Evolutionary conservation across 2,797 vertebrate species (phyloP), one percentile per base, ranked within the genome.

Genomic region (Neosilurus mollespiculum): DNA sequence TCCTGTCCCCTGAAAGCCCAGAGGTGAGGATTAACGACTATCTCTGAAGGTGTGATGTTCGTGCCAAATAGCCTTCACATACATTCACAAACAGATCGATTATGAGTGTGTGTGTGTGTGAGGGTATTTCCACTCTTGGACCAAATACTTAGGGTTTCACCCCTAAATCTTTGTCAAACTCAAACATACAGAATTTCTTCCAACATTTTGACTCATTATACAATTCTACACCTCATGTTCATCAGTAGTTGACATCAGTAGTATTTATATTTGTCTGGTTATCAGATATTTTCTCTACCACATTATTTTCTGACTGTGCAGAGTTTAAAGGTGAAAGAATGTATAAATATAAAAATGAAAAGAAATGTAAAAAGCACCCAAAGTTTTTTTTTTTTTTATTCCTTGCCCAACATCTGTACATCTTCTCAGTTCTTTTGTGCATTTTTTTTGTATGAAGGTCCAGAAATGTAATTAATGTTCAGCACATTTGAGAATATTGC

Each of bases 41-140:
- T 77, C 72, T 66, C 62, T 49, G 58, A 76, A 77, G 71, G 67
- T 81, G 62, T 75, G 71, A 56, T 65, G 81, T 65, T 49, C 24
- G 54, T 16, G 18, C 81, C 81, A 81, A 81, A 81, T 73, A 53
- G 24, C 12, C 70, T 83, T 81, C 65, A 8, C 37, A 65, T n/a
- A n/a, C n/a, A n/a, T n/a, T n/a, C n/a, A n/a, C n/a, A n/a, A n/a
- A n/a, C n/a, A n/a, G n/a, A n/a, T n/a, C n/a, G n/a, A n/a, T n/a
- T n/a, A n/a, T n/a, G n/a, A n/a, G 78, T 77, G 56, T 77, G 78
- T 83, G 66, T 70, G 78, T 43, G 30, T 58, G 65, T 56, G 22
- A 20, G 20, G 24, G 51, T 3, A 34, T 62, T 78, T 49, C 51
- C 75, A 61, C 20, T 34, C 56, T 77, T 71, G 72, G 26, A 34